Percentiles rank a stretch among this genome's conserved stretches.
Conservation (phyloP, 2,797 vertebrate species). For the Centropyge bicolor region DNA sequence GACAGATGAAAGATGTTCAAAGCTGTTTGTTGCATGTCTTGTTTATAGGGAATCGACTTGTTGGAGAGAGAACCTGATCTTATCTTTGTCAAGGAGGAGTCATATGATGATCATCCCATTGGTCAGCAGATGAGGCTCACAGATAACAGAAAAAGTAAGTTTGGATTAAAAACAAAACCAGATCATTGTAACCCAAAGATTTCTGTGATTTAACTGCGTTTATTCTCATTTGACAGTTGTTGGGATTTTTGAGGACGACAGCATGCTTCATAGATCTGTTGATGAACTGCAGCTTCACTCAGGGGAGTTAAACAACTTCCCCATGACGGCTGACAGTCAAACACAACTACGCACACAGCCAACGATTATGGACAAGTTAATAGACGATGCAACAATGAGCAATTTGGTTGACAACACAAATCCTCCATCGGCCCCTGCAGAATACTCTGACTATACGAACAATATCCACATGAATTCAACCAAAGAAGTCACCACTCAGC, state of each 20-base stretch:
- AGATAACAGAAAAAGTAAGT: conserved; percentile 71
- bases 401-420: conserved; percentile 62
- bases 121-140: conserved; percentile 75
- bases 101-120: conserved; percentile 80
- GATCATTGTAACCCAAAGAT: neutral
- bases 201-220: conserved; percentile 22
- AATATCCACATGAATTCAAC: conserved; percentile 52
- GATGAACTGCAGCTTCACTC: conserved; percentile 78
- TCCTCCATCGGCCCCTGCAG: conserved; percentile 31
- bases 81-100: conserved; percentile 85
- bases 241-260: conserved; percentile 73
- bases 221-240: conserved; percentile 64
- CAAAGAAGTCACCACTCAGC: conserved; percentile 62
- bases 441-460: conserved; percentile 66
- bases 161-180: neutral
- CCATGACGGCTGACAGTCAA: conserved; percentile 63
- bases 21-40: conserved; percentile 19
- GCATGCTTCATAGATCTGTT: conserved; percentile 68
- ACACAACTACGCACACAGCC: conserved; percentile 66
- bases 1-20: neutral
- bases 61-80: conserved; percentile 81
- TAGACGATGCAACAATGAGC: conserved; percentile 75
- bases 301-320: conserved; percentile 69
- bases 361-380: conserved; percentile 77
- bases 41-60: conserved; percentile 75